Evolutionary conservation across 2,797 vertebrate genomes (phyloP).

Genomic region (Tachyglossus aculeatus): DNA sequence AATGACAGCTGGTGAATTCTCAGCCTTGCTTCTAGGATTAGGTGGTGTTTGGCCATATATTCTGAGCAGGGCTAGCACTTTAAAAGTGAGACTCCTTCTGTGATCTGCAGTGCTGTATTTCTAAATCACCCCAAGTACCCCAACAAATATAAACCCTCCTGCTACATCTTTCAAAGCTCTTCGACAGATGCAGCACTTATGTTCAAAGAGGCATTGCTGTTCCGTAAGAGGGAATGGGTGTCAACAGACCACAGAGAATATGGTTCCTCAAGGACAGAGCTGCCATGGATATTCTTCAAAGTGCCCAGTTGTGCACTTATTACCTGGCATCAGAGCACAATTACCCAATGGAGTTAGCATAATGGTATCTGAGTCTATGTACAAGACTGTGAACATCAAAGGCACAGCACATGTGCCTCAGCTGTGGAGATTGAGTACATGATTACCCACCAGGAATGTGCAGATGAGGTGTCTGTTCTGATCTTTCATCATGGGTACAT

Average conservation of each 20-base stretch:
- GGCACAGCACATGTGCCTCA: background rate
- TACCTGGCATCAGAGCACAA: background rate
- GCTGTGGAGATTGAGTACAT: background rate
- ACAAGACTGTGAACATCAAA: slow-evolving; percentile 42
- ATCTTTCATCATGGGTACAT: background rate
- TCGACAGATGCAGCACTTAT: too few relatives aligned
- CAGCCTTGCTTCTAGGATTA: too few relatives aligned
- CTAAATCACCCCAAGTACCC: too few relatives aligned
- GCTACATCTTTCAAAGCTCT: too few relatives aligned
- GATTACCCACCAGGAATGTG: slow-evolving; percentile 32
- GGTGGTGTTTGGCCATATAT: too few relatives aligned
- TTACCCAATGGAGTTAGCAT: background rate
- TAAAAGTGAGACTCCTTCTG: too few relatives aligned
- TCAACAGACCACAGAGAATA: background rate
- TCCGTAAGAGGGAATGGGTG: background rate
- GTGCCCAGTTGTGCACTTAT: too few relatives aligned
- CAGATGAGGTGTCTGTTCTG: slow-evolving; percentile 28
- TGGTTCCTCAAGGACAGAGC: background rate
- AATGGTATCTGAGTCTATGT: too few relatives aligned
- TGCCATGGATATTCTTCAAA: background rate
- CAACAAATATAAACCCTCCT: too few relatives aligned
- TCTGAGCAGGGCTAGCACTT: too few relatives aligned
- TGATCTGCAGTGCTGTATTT: too few relatives aligned
- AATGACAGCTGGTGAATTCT: rapidly evolving
- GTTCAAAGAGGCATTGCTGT: too few relatives aligned